A percentile compares a stretch with the other conserved stretches of the same genome.
These are phyloP conservation scores for Syngnathus floridae DNA, from an alignment of 2,113 vertebrate species.

Conservation along the genomic window DNA sequence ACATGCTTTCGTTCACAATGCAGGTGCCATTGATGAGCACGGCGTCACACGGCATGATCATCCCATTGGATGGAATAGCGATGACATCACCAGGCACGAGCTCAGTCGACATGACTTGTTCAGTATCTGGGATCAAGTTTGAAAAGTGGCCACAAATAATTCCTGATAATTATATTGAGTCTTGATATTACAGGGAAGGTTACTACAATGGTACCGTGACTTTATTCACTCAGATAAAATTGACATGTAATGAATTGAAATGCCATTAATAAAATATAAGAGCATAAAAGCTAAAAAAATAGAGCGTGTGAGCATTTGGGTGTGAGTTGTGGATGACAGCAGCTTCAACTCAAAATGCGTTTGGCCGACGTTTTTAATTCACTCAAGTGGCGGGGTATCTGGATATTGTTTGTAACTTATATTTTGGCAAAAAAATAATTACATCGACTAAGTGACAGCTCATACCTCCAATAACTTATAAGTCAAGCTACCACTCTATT, in stretches of 20 bases:
- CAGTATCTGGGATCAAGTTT: slow-evolving; percentile 65
- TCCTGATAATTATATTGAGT: background rate
- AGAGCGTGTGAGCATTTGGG: background rate
- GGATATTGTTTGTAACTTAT: background rate
- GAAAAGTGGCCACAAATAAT: background rate
- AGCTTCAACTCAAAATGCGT: background rate
- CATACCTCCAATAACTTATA: background rate
- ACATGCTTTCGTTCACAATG: slow-evolving; percentile 96
- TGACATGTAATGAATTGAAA: background rate
- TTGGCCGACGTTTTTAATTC: background rate
- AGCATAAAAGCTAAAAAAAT: too few relatives aligned
- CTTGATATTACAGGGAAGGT: background rate
- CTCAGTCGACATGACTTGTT: slow-evolving; percentile 90
- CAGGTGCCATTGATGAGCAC: slow-evolving; percentile 86
- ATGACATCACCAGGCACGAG: slow-evolving; percentile 92
- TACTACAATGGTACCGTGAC: background rate
- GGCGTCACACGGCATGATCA: slow-evolving; percentile 92
- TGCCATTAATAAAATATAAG: background rate
- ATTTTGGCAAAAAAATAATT: background rate
- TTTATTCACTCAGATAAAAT: background rate
- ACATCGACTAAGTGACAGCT: background rate
- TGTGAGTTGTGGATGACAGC: background rate
- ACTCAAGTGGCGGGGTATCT: background rate
- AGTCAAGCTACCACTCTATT: background rate
- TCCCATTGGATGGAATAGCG: slow-evolving; percentile 85